phyloP scores from a whole-genome alignment of 2,113 vertebrate genomes.

The Daboia siamensis region DNA sequence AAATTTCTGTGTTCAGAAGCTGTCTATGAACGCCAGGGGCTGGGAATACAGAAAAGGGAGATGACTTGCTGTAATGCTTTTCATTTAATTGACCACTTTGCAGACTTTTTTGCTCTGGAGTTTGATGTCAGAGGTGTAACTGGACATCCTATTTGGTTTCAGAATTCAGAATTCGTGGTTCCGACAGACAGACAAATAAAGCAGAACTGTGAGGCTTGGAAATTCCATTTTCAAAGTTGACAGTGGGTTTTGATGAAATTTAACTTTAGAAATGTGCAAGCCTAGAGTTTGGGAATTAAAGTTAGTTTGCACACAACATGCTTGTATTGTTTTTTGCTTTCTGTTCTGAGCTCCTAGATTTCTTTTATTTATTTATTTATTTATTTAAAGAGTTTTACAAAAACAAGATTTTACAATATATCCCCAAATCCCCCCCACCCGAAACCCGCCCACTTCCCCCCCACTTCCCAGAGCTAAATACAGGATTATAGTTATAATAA shows the following conservation, averaged over 20 bases:
- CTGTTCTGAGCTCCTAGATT: not conserved
- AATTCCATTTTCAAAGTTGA: too few species aligned
- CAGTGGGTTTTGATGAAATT: too few species aligned
- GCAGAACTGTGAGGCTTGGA: too few species aligned
- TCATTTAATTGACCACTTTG: not conserved
- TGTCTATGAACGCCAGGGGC: not conserved
- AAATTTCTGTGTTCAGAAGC: not conserved
- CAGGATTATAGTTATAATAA: too few species aligned
- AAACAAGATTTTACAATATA: too few species aligned
- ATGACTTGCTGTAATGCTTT: not conserved
- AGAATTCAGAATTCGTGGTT: not conserved
- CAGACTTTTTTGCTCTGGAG: not conserved
- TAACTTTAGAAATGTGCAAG: not conserved
- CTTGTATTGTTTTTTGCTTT: not conserved
- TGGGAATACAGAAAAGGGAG: not conserved
- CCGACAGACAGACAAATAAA: too few species aligned
- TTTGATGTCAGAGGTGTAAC: not conserved
- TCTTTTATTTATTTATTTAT: too few species aligned
- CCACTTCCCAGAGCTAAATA: too few species aligned
- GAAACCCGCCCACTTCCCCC: too few species aligned
- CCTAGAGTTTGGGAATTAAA: not conserved
- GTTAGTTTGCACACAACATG: not conserved
- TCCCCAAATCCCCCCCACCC: too few species aligned
- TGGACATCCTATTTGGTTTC: not conserved
- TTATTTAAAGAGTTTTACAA: too few species aligned